Evolutionary conservation across 1,140 invertebrate genomes (phyloP).

Genomic region (Pantala flavescens): DNA sequence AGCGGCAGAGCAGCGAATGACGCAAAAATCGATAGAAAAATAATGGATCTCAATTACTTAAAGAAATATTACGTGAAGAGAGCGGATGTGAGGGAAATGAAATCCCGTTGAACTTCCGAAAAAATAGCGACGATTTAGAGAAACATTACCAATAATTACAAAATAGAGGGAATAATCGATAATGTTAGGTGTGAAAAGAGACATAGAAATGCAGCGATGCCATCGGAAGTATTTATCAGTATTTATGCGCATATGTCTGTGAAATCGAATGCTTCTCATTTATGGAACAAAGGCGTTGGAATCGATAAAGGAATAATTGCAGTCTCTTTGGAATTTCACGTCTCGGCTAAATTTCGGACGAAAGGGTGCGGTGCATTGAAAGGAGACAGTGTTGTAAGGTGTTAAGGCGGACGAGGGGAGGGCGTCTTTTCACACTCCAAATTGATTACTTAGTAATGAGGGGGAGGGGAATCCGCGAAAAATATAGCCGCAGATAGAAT

Average conservation of each 20-base stretch:
- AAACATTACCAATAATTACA: too few relatives aligned
- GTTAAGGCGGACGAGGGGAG: not conserved
- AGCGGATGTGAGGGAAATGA: too few relatives aligned
- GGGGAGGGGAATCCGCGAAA: not conserved
- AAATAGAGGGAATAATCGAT: too few relatives aligned
- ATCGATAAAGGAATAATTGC: not conserved
- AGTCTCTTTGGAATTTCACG: not conserved
- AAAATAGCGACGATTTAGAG: too few relatives aligned
- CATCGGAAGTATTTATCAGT: not conserved
- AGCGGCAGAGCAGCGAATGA: too few relatives aligned
- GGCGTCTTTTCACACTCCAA: not conserved
- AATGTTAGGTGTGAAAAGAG: too few relatives aligned
- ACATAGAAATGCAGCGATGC: not conserved
- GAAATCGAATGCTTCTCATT: not conserved
- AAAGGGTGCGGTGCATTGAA: not conserved
- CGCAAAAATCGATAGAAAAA: too few relatives aligned
- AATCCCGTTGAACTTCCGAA: too few relatives aligned
- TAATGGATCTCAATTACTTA: too few relatives aligned
- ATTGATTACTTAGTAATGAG: conserved; percentile 10
- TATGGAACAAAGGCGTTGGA: not conserved
- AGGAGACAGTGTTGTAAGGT: not conserved
- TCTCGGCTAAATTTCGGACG: conserved; percentile 4
- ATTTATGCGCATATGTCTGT: not conserved
- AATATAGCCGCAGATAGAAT: too few relatives aligned
- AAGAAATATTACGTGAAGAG: too few relatives aligned